These are phyloP conservation scores for Oryzias sinensis DNA, from an alignment of 2,797 vertebrate genomes.

Conservation along the genomic window DNA sequence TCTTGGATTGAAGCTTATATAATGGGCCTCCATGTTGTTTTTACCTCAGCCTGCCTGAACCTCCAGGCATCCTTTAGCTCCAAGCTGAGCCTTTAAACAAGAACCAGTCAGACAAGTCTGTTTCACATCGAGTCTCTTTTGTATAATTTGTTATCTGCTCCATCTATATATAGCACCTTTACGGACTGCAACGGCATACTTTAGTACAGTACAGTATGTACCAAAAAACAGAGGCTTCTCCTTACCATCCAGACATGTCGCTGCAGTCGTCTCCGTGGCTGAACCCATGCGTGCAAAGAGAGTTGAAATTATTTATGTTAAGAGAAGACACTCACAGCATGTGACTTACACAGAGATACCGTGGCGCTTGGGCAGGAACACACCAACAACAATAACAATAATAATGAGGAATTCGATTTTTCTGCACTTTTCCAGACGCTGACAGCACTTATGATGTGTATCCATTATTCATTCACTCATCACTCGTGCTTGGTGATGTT, in stretches of 20 bases:
- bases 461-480: no score
- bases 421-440: no score
- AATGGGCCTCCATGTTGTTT: constrained; percentile 26
- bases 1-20: not conserved
- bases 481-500: no score
- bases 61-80: constrained; percentile 29
- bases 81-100: constrained; percentile 43
- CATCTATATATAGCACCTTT: constrained; percentile 71
- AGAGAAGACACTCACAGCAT: constrained; percentile 12
- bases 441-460: no score
- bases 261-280: constrained; percentile 33
- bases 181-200: constrained; percentile 59
- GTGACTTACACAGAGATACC: not conserved
- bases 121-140: constrained; percentile 39
- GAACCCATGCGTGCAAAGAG: constrained; percentile 8
- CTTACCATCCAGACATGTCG: constrained; percentile 47
- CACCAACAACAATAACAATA: not conserved
- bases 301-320: constrained; percentile 23
- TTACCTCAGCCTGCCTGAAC: constrained; percentile 24
- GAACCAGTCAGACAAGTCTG: constrained; percentile 41
- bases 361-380: constrained; percentile 1
- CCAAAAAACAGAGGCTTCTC: constrained; percentile 52
- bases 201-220: constrained; percentile 71
- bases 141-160: constrained; percentile 59
- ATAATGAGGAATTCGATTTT: no score